Evolutionary conservation across 2,888 invertebrate genomes (phyloP).

Genomic region (Ophion ellenae): DNA sequence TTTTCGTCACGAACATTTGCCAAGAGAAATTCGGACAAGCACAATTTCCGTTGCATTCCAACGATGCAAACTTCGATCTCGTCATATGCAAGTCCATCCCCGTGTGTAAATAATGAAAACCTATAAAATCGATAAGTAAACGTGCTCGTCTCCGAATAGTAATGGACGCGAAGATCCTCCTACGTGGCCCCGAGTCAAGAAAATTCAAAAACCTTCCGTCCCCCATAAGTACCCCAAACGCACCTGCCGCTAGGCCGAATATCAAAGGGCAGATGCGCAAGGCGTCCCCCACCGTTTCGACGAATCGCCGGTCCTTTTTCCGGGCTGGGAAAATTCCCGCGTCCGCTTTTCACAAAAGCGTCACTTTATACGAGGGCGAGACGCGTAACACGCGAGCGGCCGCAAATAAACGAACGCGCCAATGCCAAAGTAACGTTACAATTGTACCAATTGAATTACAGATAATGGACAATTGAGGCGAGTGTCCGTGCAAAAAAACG

Average conservation of each 20-base stretch:
- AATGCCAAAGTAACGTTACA: not conserved
- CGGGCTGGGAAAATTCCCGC: not conserved
- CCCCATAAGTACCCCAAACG: not conserved
- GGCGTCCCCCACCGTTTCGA: not conserved
- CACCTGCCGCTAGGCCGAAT: not conserved
- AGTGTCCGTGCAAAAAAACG: conserved; percentile 32
- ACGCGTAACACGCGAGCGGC: not conserved
- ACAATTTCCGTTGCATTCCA: not conserved
- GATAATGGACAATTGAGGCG: conserved; percentile 34
- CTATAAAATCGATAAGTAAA: not conserved
- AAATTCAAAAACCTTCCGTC: not conserved
- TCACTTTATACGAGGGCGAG: not conserved
- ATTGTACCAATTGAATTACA: conserved; percentile 33
- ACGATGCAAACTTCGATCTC: not conserved
- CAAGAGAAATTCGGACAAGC: not conserved
- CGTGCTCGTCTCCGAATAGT: not conserved
- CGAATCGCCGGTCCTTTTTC: not conserved
- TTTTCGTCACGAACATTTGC: not conserved
- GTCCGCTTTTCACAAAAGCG: not conserved
- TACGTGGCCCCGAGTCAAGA: not conserved
- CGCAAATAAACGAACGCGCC: not conserved
- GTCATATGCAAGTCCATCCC: not conserved
- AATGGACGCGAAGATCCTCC: not conserved
- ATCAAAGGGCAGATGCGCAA: not conserved
- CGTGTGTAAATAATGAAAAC: not conserved